phyloP scores from a whole-genome alignment of 2,797 vertebrate species.

The Ctenopoma kingsleyae region DNA sequence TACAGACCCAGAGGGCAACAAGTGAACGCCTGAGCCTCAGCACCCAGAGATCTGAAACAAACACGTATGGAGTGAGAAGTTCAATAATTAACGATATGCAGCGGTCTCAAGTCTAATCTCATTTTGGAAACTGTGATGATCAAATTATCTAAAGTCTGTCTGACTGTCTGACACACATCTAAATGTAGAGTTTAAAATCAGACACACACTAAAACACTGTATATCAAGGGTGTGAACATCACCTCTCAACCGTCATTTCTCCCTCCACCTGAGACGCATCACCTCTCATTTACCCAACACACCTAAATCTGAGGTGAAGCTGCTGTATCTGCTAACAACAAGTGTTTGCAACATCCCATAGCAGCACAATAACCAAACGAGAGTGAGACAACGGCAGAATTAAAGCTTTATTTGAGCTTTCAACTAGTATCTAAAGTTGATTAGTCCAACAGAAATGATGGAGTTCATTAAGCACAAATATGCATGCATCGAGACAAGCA shows the following conservation, averaged over 20 bases:
- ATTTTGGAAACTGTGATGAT: constrained; percentile 59
- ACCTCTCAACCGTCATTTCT: constrained; percentile 39
- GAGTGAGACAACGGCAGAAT: too few relatives aligned
- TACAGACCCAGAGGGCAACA: background rate
- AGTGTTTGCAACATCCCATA: constrained; percentile 22
- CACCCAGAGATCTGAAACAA: constrained; percentile 6
- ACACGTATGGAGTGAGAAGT: constrained; percentile 35
- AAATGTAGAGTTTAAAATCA: too few relatives aligned
- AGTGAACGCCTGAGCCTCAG: constrained; percentile 11
- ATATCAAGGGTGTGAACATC: constrained; percentile 31
- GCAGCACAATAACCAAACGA: too few relatives aligned
- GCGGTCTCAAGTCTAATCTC: constrained; percentile 51
- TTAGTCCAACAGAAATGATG: too few relatives aligned
- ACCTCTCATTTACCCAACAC: constrained; percentile 18
- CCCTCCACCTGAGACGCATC: constrained; percentile 46
- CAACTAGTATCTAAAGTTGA: too few relatives aligned
- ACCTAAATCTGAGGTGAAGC: constrained; percentile 17
- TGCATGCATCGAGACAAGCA: too few relatives aligned
- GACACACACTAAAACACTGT: too few relatives aligned
- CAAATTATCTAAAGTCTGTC: constrained; percentile 47
- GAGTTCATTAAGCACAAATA: too few relatives aligned
- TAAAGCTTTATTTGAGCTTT: too few relatives aligned
- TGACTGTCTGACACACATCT: background rate
- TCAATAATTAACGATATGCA: constrained; percentile 44
- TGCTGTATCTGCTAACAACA: background rate